Evolutionary conservation across 2,888 invertebrate genomes (phyloP).

Genomic region (Vesta saturnalis): DNA sequence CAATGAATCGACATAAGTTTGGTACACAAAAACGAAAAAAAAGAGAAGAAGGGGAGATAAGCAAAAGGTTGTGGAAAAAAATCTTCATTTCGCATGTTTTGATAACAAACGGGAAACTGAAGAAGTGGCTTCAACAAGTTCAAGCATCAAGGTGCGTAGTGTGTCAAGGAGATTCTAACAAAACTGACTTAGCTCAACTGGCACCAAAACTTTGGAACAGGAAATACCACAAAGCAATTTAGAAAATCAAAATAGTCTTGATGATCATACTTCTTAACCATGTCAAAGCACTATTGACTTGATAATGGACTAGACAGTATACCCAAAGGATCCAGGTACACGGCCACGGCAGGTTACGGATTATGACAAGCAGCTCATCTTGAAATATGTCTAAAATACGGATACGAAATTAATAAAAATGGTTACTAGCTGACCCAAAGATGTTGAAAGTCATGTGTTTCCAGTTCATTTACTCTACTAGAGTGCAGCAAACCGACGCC

Average conservation of each 20-base stretch:
- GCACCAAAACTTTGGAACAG: background rate
- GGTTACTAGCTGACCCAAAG: too few species aligned
- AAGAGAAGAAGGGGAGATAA: too few species aligned
- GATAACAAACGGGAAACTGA: too few species aligned
- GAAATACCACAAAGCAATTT: background rate
- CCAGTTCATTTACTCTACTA: background rate
- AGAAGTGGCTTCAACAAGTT: too few species aligned
- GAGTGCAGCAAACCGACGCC: background rate
- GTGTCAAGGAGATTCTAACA: background rate
- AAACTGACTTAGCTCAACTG: slow-evolving; percentile 4
- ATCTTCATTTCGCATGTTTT: too few species aligned
- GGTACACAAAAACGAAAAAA: too few species aligned
- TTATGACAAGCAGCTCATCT: background rate
- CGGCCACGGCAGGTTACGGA: background rate
- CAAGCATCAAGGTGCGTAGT: too few species aligned
- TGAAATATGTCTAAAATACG: background rate
- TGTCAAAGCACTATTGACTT: too few species aligned
- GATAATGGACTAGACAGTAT: background rate
- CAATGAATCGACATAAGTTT: too few species aligned
- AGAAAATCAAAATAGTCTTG: background rate
- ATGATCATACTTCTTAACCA: background rate
- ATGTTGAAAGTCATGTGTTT: background rate
- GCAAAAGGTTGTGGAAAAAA: too few species aligned
- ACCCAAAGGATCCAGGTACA: slow-evolving; percentile 1
- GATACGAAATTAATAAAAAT: slow-evolving; percentile 2